Base-by-base conservation (phyloP, 2,797 vertebrate genomes). In the Sebastes trivittatus region DNA sequence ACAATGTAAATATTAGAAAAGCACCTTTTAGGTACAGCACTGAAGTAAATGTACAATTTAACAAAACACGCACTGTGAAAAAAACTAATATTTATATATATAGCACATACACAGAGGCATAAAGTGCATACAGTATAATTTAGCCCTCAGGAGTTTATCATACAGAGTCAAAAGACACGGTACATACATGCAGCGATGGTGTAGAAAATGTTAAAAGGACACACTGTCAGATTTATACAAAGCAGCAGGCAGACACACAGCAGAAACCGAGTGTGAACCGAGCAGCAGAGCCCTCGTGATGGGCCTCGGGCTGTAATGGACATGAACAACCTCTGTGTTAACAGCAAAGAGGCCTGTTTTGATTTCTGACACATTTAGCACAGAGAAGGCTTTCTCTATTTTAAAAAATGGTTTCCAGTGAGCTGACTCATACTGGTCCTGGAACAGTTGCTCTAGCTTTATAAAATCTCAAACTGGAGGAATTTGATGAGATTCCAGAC, bases 351-450 rank as follows among this genome's bases (percentile, higher is more conserved):
- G 74, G 78, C 78, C 72, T 78, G 82, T 90, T 89, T 88, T 77
- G 71, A 88, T 93, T 87, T 88, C 92, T 89, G 90, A 87, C 92
- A 94, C 91, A 90, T 89, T 94, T 90, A 87, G 93, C 54, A 22
- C 64, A 87, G 90, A 88, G 36, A 69, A 74, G 23, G 32, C 61
- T 72, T 46, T 72, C 36, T 79, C 69, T 88, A 32, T 94, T 95
- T 94, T 67, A 27, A 54, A 84, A 68, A 25, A 64, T 30, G 55
- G 61, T 73, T 88, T 65, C 77, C 78, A 86, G 78, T 72, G 74
- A 81, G 72, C 75, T 82, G 79, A 86, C 78, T 86, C 83, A 84
- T 3, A 77, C 63, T 59, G 72, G 62, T 82, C 70, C 66, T 71
- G 68, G 18, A 73, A 77, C 67, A n/a, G 7, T 32, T 80, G 60